Evolutionary conservation across 1,140 invertebrate species (phyloP).

Genomic region (Drosophila fuyamai): DNA sequence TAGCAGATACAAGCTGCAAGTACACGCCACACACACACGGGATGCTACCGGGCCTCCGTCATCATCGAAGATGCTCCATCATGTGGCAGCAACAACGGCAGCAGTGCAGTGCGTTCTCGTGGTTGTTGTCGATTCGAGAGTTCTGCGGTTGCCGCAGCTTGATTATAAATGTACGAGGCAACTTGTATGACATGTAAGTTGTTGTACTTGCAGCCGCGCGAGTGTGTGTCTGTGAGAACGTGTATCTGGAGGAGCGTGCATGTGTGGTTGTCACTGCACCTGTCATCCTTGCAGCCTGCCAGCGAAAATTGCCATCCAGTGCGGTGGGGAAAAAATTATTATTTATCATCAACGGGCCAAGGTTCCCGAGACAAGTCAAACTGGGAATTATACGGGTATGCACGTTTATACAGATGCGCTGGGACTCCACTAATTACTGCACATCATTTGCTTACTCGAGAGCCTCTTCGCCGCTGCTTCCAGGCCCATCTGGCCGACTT

Average conservation of each 20-base stretch:
- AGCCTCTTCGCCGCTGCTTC: conserved; percentile 41
- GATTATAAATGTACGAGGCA: conserved; percentile 76
- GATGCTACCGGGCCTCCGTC: conserved; percentile 56
- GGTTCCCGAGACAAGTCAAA: conserved; percentile 47
- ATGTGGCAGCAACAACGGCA: conserved; percentile 53
- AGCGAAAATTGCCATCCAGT: conserved; percentile 33
- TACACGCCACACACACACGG: conserved; percentile 18
- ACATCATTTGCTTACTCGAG: conserved; percentile 82
- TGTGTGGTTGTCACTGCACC: conserved; percentile 78
- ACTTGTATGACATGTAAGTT: conserved; percentile 77
- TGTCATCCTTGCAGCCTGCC: conserved; percentile 69
- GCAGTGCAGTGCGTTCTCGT: conserved; percentile 18
- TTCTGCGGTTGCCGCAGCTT: conserved; percentile 66
- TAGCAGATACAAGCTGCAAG: conserved; percentile 72
- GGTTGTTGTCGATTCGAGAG: conserved; percentile 23
- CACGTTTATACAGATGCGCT: conserved; percentile 17
- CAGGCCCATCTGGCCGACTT: conserved; percentile 27
- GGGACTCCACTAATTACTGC: conserved; percentile 75
- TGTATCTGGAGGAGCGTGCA: conserved; percentile 30
- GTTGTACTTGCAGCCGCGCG: conserved; percentile 37
- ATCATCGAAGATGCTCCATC: conserved; percentile 74
- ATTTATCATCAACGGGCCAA: conserved; percentile 65
- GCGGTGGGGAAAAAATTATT: conserved; percentile 64
- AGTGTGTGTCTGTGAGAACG: conserved; percentile 38
- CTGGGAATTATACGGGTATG: conserved; percentile 38